Evolutionary conservation across 2,888 invertebrate species (phyloP), one percentile per base, ranked within the genome.

Genomic region (Baccha elongata): DNA sequence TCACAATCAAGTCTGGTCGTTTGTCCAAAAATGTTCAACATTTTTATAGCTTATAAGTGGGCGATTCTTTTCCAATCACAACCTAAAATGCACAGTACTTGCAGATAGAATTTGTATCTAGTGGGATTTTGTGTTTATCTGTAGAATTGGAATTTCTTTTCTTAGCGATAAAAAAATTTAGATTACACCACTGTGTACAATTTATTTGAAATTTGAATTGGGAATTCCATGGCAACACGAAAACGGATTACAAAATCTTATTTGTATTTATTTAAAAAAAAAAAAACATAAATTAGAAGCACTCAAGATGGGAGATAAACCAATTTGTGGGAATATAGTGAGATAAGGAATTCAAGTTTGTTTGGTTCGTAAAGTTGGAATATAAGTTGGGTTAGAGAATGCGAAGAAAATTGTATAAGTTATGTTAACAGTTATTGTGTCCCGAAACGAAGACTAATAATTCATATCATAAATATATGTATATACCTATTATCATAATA

Each of bases 281-380:
- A 75, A 65, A 1, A 5, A 17, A 52, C 73, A 37, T 48, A 75
- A 65, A 75, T 58, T 69, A 64, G 75, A 50, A 75, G 75, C 75
- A 71, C 71, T 81, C 60, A 23, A 65, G 60, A 72, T 48, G 50
- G 60, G 13, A 81, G 65, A 81, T 81, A 53, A 71, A 75, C 52
- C 37, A 75, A 67, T 71, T 81, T 71, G 71, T 69, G 46, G 23
- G 65, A 75, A 81, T 42, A 81, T 42, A 19, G 10, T 8, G 52
- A 42, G 81, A 81, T 81, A 81, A 52, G 69, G 4, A 40, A 7
- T 60, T 35, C 29, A 60, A 60, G 21, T n/a, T n/a, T n/a, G n/a
- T n/a, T n/a, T n/a, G n/a, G n/a, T n/a, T n/a, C n/a, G n/a, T n/a
- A n/a, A n/a, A n/a, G n/a, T n/a, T n/a, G n/a, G n/a, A n/a, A n/a